Conservation (phyloP, 2,113 vertebrate genomes). For the Noturus placidus region DNA sequence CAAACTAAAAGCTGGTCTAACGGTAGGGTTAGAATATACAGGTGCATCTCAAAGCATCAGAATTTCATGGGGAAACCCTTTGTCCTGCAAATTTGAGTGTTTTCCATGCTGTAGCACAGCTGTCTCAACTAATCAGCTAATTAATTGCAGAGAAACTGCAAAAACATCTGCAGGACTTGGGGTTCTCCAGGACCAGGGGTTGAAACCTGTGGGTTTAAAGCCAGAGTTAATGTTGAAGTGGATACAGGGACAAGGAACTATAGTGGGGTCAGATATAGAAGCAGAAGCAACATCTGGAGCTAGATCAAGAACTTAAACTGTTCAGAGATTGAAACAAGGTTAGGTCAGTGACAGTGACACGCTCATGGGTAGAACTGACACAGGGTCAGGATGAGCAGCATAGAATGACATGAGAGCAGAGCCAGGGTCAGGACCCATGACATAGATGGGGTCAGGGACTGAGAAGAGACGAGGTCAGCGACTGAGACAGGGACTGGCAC, state of each 20-base stretch:
- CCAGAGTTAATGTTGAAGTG: background rate
- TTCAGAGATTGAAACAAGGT: background rate
- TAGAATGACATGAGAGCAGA: background rate
- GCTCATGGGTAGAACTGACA: constrained; percentile 7
- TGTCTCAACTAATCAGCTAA: background rate
- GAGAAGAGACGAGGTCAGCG: constrained; percentile 23
- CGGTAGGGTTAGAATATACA: background rate
- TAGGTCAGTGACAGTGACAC: constrained; percentile 1
- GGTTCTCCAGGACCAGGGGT: background rate
- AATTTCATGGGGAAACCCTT: background rate
- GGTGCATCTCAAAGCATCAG: no score
- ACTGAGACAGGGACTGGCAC: constrained; percentile 29
- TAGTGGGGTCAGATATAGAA: background rate
- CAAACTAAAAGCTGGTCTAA: background rate
- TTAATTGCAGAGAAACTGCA: background rate
- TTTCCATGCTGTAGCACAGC: background rate
- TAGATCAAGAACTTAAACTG: background rate
- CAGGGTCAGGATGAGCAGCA: background rate
- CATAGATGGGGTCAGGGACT: constrained; percentile 12
- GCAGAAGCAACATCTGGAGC: background rate
- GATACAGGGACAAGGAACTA: background rate
- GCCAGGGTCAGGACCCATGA: constrained; percentile 18
- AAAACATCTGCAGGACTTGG: background rate
- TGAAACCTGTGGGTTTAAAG: background rate
- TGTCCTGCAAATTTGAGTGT: background rate